A percentile compares a stretch with the other conserved stretches of the same genome.
phyloP scores from a whole-genome alignment of 2,797 vertebrate species.

The Pseudochirops corinnae region DNA sequence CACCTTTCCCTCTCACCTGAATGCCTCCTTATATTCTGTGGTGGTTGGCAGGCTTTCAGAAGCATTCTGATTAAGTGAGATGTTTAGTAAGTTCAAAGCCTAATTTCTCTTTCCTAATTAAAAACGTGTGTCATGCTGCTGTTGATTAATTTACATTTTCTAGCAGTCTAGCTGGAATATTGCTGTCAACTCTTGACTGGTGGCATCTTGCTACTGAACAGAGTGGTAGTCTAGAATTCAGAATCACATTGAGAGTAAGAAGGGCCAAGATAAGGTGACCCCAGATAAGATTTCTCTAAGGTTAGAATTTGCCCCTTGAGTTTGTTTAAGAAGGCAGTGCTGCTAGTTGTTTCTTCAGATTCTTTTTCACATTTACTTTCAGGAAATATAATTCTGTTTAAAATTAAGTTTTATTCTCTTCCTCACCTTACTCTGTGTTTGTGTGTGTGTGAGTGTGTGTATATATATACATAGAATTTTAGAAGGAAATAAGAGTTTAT shows the following conservation, averaged over 20 bases:
- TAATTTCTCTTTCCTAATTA: conserved; percentile 79
- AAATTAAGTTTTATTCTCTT: background rate
- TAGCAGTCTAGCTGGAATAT: conserved; percentile 72
- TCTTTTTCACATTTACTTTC: background rate
- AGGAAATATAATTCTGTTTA: background rate
- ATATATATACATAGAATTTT: background rate
- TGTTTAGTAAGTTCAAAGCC: conserved; percentile 74
- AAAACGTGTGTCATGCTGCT: conserved; percentile 72
- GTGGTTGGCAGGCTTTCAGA: conserved; percentile 63
- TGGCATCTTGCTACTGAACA: conserved; percentile 78
- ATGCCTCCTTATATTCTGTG: background rate
- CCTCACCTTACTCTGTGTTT: background rate
- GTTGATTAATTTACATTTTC: conserved; percentile 79
- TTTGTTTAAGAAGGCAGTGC: background rate
- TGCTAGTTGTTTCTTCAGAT: background rate
- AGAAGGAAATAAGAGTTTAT: background rate
- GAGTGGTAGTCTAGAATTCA: conserved; percentile 20
- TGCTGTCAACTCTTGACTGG: conserved; percentile 76
- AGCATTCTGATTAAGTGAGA: conserved; percentile 67
- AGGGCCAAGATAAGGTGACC: background rate
- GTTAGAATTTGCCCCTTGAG: background rate
- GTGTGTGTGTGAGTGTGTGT: background rate
- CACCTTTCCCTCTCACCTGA: background rate
- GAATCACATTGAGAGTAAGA: background rate
- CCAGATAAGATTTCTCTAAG: background rate